Evolutionary conservation across 64 coral and sea anemone species (phyloP).

Genomic region (Anthopleura sola): DNA sequence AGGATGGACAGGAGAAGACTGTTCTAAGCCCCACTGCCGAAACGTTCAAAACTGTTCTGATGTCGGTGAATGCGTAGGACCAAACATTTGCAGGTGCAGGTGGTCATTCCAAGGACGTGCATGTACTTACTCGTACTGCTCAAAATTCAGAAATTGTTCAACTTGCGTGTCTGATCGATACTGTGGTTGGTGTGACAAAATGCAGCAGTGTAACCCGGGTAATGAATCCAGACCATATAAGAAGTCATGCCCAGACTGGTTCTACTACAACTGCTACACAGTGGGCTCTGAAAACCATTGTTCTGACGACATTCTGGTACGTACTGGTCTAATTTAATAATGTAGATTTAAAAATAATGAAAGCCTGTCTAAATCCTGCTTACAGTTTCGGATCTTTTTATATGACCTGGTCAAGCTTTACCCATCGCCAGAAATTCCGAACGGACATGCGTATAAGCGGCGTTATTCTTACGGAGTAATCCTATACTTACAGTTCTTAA

Average conservation of each 20-base stretch:
- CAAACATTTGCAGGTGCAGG: conserved; percentile 61
- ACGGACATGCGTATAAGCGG: no score
- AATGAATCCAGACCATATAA: conserved; percentile 4
- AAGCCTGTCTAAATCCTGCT: not conserved
- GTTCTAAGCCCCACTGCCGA: conserved; percentile 53
- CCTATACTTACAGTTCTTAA: no score
- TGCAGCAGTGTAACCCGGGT: conserved; percentile 53
- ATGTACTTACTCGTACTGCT: conserved; percentile 54
- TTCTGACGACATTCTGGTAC: conserved; percentile 54
- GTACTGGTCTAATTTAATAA: not conserved
- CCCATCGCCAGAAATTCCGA: no score
- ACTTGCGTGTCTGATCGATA: conserved; percentile 30
- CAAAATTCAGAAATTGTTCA: conserved; percentile 34
- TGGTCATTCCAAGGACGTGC: conserved; percentile 56
- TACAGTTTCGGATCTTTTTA: no score
- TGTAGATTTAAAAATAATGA: not conserved
- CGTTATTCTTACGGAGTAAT: no score
- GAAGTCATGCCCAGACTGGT: conserved; percentile 60
- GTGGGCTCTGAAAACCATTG: conserved; percentile 45
- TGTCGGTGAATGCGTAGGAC: conserved; percentile 56
- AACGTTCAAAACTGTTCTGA: conserved; percentile 68
- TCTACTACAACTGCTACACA: conserved; percentile 68
- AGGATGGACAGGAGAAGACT: conserved; percentile 67
- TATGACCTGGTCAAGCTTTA: no score
- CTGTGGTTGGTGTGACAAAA: conserved; percentile 73